These are phyloP conservation scores for Crax fasciolata DNA, from an alignment of 2,797 vertebrate genomes.

Conservation along the genomic window DNA sequence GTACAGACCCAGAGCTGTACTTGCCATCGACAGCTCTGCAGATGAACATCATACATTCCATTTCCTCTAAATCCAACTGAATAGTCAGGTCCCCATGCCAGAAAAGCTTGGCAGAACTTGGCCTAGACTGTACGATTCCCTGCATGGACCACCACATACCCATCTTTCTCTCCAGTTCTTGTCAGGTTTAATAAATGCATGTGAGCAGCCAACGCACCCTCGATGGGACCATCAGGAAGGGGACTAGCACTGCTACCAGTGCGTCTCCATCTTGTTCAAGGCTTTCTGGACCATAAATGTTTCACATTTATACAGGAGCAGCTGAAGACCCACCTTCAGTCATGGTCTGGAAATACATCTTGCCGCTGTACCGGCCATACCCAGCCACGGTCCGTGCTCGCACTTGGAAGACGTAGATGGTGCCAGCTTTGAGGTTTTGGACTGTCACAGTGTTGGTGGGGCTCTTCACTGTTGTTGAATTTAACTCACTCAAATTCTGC, in stretches of 20 bases:
- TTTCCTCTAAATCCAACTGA: background rate
- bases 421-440: constrained; percentile 89
- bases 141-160: background rate
- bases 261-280: background rate
- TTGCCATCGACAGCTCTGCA: constrained; percentile 5
- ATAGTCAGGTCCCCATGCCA: background rate
- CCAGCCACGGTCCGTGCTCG: constrained; percentile 95
- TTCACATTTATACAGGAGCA: background rate
- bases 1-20: background rate
- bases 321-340: constrained; percentile 90
- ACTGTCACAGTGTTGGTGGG: constrained; percentile 93
- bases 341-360: constrained; percentile 99
- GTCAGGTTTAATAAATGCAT: background rate
- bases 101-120: background rate
- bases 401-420: constrained; percentile 97
- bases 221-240: background rate
- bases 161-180: background rate
- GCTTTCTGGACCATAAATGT: background rate
- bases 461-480: constrained; percentile 92
- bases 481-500: constrained; percentile 92
- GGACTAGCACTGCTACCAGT: background rate
- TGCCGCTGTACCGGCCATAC: constrained; percentile 95
- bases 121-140: background rate
- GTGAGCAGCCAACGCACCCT: background rate
- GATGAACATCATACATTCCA: background rate